Conservation (phyloP, 2,888 invertebrate genomes). For the Neoaliturus tenellus region DNA sequence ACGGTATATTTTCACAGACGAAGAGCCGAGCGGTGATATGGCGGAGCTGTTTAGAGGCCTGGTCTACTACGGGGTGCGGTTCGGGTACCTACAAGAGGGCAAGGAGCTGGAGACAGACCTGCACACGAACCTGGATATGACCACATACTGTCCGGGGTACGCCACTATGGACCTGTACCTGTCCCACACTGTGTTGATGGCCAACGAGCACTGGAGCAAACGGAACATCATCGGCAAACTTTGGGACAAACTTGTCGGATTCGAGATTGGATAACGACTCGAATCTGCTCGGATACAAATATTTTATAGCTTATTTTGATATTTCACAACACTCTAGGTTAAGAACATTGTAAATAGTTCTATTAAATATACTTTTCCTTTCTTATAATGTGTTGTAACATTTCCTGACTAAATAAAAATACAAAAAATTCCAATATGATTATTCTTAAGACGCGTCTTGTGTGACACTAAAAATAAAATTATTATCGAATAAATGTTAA, state of each 20-base stretch:
- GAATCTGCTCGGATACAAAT: too few species aligned
- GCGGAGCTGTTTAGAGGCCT: neutral
- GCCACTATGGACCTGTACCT: neutral
- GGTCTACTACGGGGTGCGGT: conserved; percentile 30
- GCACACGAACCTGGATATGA: neutral
- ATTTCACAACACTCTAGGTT: too few species aligned
- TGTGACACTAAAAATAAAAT: too few species aligned
- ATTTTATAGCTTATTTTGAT: too few species aligned
- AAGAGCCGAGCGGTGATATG: neutral
- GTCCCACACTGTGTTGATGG: neutral
- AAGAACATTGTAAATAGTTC: too few species aligned
- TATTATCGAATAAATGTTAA: too few species aligned
- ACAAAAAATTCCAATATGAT: too few species aligned
- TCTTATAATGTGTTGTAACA: too few species aligned
- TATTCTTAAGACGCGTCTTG: too few species aligned
- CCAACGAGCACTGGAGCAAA: neutral
- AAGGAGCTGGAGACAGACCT: neutral
- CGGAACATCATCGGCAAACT: neutral
- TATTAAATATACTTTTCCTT: too few species aligned
- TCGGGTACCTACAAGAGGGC: neutral
- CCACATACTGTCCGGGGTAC: neutral
- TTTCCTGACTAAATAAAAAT: too few species aligned
- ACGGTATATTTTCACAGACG: neutral
- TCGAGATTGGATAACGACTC: too few species aligned
- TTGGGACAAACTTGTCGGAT: neutral